These are phyloP conservation scores for Uromys caudimaculatus DNA, from an alignment of 2,797 vertebrate species.

Conservation along the genomic window DNA sequence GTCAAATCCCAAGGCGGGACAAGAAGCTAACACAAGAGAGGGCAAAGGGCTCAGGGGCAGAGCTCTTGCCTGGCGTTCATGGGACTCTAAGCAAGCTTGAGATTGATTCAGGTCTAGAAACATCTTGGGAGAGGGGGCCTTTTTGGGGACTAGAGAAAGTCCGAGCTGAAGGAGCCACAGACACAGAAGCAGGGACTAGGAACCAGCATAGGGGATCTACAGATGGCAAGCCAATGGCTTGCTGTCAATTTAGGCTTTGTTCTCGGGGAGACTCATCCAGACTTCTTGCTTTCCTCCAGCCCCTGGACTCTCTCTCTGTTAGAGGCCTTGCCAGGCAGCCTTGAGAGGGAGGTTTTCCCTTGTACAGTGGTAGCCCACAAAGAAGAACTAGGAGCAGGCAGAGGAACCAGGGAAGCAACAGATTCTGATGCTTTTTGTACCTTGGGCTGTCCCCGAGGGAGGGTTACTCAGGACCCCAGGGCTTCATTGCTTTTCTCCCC, in stretches of 20 bases:
- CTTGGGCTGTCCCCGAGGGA: background rate
- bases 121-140: background rate
- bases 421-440: background rate
- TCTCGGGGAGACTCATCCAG: accelerated
- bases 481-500: background rate
- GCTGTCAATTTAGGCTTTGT: background rate
- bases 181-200: background rate
- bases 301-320: accelerated
- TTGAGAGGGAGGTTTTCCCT: background rate
- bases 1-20: background rate
- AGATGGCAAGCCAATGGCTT: background rate
- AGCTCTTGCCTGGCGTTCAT: background rate
- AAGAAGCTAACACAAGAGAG: background rate
- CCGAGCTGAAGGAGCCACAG: background rate
- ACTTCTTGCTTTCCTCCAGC: background rate
- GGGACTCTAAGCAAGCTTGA: background rate
- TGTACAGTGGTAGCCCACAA: background rate
- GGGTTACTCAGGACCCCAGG: background rate
- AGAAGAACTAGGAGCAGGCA: background rate
- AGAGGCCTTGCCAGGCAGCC: background rate
- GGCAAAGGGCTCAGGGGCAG: background rate
- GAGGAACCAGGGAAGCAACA: too few relatives aligned
- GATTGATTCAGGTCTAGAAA: background rate
- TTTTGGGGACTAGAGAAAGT: background rate
- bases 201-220: too few relatives aligned